These are phyloP conservation scores for Pterois miles DNA, from an alignment of 2,797 vertebrate genomes.

Conservation along the genomic window DNA sequence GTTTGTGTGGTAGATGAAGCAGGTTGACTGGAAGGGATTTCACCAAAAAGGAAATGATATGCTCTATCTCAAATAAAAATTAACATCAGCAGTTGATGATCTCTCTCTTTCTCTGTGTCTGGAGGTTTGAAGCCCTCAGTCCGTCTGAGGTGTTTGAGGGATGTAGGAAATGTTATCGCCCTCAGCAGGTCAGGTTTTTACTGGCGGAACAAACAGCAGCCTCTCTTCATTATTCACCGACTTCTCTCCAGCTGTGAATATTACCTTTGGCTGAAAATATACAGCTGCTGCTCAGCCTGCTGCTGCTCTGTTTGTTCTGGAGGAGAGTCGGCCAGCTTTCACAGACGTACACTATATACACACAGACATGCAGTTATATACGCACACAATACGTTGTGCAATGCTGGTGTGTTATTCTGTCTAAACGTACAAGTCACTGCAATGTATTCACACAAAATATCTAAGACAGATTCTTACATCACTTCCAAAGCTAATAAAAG, in stretches of 20 bases:
- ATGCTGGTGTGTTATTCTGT: neutral
- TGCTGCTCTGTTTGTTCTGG: neutral
- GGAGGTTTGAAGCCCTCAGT: neutral
- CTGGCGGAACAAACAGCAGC: slow-evolving; percentile 14
- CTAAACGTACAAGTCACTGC: neutral
- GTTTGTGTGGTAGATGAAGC: neutral
- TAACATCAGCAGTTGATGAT: neutral
- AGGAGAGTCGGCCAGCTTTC: neutral
- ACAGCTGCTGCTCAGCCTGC: slow-evolving; percentile 20
- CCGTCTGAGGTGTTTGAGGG: neutral
- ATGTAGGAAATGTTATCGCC: slow-evolving; percentile 22
- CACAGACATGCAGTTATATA: no score
- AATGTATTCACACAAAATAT: neutral
- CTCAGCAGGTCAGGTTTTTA: slow-evolving; percentile 1
- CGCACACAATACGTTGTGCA: neutral
- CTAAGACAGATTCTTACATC: neutral
- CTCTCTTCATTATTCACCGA: slow-evolving; percentile 29
- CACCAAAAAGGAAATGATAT: neutral
- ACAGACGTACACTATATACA: neutral
- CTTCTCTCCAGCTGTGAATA: slow-evolving; percentile 32
- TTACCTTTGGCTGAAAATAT: slow-evolving; percentile 40
- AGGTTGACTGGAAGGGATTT: neutral
- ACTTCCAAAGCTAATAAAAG: neutral
- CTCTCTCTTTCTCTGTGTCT: neutral
- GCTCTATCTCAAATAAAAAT: neutral